Base-by-base conservation (phyloP, 2,888 invertebrate genomes). In the Pristionchus arcanus region DNA sequence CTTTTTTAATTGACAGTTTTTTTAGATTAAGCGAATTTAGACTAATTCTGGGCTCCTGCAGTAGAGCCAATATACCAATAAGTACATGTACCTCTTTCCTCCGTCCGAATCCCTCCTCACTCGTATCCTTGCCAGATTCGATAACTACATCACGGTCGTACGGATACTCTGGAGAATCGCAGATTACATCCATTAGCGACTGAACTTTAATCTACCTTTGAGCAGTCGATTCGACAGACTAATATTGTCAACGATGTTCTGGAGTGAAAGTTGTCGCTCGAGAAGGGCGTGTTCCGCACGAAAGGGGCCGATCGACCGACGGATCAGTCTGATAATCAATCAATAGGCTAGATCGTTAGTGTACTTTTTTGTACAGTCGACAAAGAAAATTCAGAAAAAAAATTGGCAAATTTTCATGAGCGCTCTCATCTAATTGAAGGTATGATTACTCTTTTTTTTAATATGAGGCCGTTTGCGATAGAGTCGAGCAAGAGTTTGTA, bases 201-300 rank as follows among this genome's bases (percentile, higher is more conserved):
- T 11, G 4, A 88, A 11, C 0, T 31, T 3, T 37, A 21, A 55
- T n/a, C 34, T 63, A 89, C 89, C 89, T 3, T 66, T 37, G 21
- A 91, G 53, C 55, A 91, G 68, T 89, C 81, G 91, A 90, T 91
- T 91, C 91, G 92, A 92, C 87, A 93, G 87, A 15, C 91, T 83
- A 21, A 94, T 92, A 90, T 94, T 94, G 49, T 94, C 91, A 5
- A 94, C 77, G 42, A 98, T 96, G 92, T 97, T 96, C 90, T 97
- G 96, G 68, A 98, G 94, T 84, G 96, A 96, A 97, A 98, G 98
- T 93, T 98, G 97, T 95, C 98, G 97, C 68, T 97, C 96, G 34
- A 98, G 95, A 31, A 99, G 95, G 0, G 98, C 97, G 93, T 97
- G 96, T 0, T 97, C 96, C 5, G 97, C 94, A 7, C 96, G 96